Evolutionary conservation across 2,113 vertebrate species (phyloP).

Genomic region (Aix galericulata): DNA sequence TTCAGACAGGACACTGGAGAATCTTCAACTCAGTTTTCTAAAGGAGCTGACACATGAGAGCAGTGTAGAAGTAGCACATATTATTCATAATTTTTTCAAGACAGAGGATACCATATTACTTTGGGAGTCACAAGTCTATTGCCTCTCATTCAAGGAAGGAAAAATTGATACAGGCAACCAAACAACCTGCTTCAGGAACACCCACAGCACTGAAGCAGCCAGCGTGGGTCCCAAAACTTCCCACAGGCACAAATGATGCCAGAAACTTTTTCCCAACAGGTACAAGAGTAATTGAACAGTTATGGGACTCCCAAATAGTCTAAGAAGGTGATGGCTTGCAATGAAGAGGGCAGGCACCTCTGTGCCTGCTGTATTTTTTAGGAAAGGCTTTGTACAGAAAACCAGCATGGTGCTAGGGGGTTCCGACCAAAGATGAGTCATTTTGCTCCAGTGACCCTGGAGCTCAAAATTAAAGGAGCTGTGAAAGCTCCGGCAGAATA

Average conservation of each 20-base stretch:
- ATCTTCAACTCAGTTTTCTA: neutral
- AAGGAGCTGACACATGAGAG: neutral
- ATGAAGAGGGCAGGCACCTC: neutral
- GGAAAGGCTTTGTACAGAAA: neutral
- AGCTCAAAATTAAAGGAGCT: neutral
- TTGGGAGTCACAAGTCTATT: rapidly evolving
- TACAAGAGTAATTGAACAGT: neutral
- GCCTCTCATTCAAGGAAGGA: rapidly evolving
- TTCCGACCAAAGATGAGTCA: neutral
- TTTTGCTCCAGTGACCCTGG: neutral
- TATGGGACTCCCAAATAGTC: neutral
- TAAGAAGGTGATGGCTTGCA: neutral
- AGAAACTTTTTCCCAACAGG: neutral
- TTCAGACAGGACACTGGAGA: neutral
- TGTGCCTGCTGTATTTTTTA: rapidly evolving
- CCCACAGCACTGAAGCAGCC: neutral
- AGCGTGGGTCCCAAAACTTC: neutral
- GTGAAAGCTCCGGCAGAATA: neutral
- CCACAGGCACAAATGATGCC: neutral
- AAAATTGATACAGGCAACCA: neutral
- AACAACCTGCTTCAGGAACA: neutral
- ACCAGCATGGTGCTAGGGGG: rapidly evolving
- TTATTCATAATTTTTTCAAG: too few species aligned
- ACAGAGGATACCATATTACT: neutral
- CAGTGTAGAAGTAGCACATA: neutral